Evolutionary conservation across 2,888 invertebrate species (phyloP), one percentile per base, ranked within the genome.

Genomic region (Oligia strigilis): DNA sequence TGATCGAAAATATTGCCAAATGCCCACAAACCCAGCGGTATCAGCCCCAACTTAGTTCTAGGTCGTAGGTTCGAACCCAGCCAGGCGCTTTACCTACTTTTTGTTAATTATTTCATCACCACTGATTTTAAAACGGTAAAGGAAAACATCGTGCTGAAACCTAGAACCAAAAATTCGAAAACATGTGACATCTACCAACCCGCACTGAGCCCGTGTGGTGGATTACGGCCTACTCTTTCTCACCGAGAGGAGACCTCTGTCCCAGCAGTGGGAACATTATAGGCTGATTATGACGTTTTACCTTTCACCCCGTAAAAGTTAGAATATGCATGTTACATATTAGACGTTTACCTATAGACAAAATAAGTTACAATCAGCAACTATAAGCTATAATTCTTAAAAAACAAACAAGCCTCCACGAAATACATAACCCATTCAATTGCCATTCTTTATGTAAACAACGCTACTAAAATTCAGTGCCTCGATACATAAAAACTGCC

Each of bases 401-500:
- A 55, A 64, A 69, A 75, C 29, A 65, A 62, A 70, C 17, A 55
- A 62, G 65, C 65, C 9, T 62, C 29, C n/a, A 46, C 52, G 17
- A 70, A 19, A 74, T 0, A 66, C 29, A 65, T 62, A 70, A 55
- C 29, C 1, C 13, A 43, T 72, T 64, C 19, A 81, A 76, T 75
- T 60, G 36, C n/a, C 36, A 79, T 71, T 72, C 2, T 70, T 77
- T 75, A 60, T 74, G 67, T 66, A 72, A 79, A 75, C 72, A 79
- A 36, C 29, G 64, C 70, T 62, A 75, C 64, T 75, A 77, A 74
- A 77, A 87, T 78, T 75, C 66, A 40, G 29, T 55, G 11, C 8
- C 17, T 60, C 43, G 11, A 70, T 84, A 78, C n/a, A 76, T 75
- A 86, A 87, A 73, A 79, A 83, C 43, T 70, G 62, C 29, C 66